Conservation (phyloP, 2,113 vertebrate species). For the Melanocharis versteri region DNA sequence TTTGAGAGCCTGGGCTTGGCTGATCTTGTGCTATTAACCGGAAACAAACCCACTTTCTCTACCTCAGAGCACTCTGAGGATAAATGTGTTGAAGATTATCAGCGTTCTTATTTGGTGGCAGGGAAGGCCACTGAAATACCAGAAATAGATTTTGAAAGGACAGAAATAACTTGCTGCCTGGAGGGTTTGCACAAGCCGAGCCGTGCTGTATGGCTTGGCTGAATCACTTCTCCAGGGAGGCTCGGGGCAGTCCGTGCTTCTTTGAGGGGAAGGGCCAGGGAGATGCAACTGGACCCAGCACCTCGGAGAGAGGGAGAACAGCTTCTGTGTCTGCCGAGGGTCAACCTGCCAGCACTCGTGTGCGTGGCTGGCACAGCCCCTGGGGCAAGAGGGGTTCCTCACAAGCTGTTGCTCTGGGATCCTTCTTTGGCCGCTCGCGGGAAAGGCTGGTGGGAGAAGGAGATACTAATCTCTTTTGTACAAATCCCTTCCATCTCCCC, state of each 20-base stretch:
- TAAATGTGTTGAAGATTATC: conserved; percentile 6
- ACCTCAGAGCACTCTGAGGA: not conserved
- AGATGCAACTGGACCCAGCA: not conserved
- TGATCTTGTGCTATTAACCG: not conserved
- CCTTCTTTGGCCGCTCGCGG: not conserved
- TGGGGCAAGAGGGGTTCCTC: not conserved
- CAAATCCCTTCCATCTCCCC: not conserved
- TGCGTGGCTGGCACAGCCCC: rapidly evolving
- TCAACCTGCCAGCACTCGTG: not conserved
- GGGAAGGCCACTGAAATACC: not conserved
- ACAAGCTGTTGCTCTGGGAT: not conserved
- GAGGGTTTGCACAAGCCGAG: not conserved
- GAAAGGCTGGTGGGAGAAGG: not conserved
- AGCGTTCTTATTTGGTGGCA: not conserved
- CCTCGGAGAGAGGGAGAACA: rapidly evolving
- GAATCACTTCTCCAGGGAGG: not conserved
- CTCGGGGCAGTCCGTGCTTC: not conserved
- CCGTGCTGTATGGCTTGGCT: not conserved
- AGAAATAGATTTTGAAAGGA: conserved; percentile 24
- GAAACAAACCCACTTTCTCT: not conserved
- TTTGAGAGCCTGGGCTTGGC: not conserved
- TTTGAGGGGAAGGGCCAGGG: not conserved
- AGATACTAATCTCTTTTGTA: not conserved
- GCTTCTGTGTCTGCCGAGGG: not conserved
- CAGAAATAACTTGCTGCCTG: conserved; percentile 33